Conservation (phyloP, 1,140 invertebrate species). For the Drosophila prosaltans region DNA sequence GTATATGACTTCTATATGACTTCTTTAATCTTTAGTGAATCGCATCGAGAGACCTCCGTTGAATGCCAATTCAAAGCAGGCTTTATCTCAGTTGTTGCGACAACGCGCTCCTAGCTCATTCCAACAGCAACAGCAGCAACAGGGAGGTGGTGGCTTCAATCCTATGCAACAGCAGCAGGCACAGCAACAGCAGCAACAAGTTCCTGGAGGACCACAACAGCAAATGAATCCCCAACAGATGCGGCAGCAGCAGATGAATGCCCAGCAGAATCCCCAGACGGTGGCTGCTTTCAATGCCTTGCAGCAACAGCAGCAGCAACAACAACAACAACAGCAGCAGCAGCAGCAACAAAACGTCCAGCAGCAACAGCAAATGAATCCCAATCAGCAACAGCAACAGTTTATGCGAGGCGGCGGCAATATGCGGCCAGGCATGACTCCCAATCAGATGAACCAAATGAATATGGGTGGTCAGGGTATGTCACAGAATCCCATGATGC, state of each 20-base stretch:
- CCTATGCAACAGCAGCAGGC: slow-evolving; percentile 84
- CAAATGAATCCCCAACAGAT: slow-evolving; percentile 69
- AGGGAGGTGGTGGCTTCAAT: slow-evolving; percentile 78
- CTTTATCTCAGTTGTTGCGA: slow-evolving; percentile 93
- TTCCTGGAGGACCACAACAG: slow-evolving; percentile 47
- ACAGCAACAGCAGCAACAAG: slow-evolving; percentile 71
- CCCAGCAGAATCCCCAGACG: slow-evolving; percentile 82
- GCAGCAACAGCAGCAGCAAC: slow-evolving; percentile 59
- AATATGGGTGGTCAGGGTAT: slow-evolving; percentile 84
- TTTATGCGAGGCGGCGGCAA: slow-evolving; percentile 72
- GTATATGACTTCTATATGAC: too few species aligned
- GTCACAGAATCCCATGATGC: slow-evolving; percentile 83
- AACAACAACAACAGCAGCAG: slow-evolving; percentile 52
- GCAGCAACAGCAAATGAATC: slow-evolving; percentile 67
- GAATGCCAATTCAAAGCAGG: slow-evolving; percentile 91
- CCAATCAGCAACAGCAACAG: slow-evolving; percentile 78
- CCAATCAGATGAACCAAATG: slow-evolving; percentile 84
- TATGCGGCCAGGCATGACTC: slow-evolving; percentile 83
- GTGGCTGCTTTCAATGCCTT: slow-evolving; percentile 82
- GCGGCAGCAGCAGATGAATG: slow-evolving; percentile 71
- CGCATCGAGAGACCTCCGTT: slow-evolving; percentile 88
- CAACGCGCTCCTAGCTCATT: slow-evolving; percentile 85
- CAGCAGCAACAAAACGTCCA: slow-evolving; percentile 76
- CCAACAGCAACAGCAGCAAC: slow-evolving; percentile 80
- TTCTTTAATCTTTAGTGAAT: slow-evolving; percentile 83